Conservation (phyloP, 2,888 invertebrate species). For the Drosophila barbarae region DNA sequence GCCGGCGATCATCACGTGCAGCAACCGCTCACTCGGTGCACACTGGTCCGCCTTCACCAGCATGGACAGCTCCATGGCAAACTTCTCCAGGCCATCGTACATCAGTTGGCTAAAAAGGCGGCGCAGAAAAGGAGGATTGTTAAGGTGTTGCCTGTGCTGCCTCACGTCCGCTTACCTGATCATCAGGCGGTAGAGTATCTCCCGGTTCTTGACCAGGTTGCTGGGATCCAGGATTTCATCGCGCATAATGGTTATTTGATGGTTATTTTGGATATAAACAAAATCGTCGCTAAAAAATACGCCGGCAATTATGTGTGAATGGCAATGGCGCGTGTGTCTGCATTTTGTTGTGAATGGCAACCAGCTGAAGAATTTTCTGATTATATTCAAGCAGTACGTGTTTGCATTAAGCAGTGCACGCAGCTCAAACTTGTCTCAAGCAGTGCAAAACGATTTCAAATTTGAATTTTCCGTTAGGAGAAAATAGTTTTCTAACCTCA, state of each 20-base stretch:
- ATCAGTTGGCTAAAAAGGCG: constrained; percentile 89
- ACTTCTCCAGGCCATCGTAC: constrained; percentile 97
- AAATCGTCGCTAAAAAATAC: neutral
- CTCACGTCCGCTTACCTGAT: constrained; percentile 85
- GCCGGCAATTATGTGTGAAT: neutral
- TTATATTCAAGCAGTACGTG: too few species aligned
- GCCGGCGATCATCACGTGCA: constrained; percentile 92
- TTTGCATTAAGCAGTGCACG: too few species aligned
- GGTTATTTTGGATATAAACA: constrained; percentile 13
- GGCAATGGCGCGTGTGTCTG: neutral
- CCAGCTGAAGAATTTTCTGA: too few species aligned
- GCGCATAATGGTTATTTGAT: constrained; percentile 68
- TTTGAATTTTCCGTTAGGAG: too few species aligned
- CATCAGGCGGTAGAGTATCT: constrained; percentile 92
- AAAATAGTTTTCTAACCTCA: too few species aligned
- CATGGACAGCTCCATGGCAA: constrained; percentile 91
- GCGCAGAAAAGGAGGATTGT: too few species aligned
- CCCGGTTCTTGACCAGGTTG: constrained; percentile 92
- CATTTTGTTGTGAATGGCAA: too few species aligned
- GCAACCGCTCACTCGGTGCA: constrained; percentile 95
- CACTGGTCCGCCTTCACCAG: constrained; percentile 95
- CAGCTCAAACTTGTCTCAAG: too few species aligned
- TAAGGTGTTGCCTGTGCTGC: too few species aligned
- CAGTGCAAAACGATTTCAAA: too few species aligned
- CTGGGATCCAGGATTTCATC: constrained; percentile 83